Evolutionary conservation across 2,888 invertebrate genomes (phyloP).

Genomic region (Falcaria lacertinaria): DNA sequence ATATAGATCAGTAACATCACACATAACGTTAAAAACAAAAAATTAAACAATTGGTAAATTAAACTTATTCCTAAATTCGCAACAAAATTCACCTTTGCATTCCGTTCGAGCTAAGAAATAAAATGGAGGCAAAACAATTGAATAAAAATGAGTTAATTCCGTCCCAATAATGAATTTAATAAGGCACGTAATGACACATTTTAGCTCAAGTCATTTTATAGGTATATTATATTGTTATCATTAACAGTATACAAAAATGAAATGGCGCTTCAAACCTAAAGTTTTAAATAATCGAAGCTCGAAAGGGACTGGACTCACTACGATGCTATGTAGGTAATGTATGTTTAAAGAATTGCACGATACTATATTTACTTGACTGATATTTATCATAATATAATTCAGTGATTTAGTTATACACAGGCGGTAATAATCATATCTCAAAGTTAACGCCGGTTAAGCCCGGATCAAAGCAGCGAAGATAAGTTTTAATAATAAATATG

Average conservation of each 20-base stretch:
- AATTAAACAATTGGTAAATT: not conserved
- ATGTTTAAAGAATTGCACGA: too few species aligned
- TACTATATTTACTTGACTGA: not conserved
- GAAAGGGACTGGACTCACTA: too few species aligned
- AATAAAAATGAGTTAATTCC: not conserved
- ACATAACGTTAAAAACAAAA: too few species aligned
- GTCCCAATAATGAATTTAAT: not conserved
- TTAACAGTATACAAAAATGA: too few species aligned
- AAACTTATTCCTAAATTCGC: not conserved
- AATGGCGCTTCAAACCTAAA: too few species aligned
- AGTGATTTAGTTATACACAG: not conserved
- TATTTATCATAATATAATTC: slow-evolving; percentile 5
- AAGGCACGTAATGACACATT: not conserved
- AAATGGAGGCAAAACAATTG: not conserved
- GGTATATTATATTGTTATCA: too few species aligned
- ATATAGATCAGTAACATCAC: too few species aligned
- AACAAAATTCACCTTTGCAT: not conserved
- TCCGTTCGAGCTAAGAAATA: not conserved
- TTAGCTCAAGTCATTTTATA: not conserved
- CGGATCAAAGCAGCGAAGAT: not conserved
- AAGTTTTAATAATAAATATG: not conserved
- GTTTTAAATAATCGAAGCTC: too few species aligned
- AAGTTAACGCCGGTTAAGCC: not conserved
- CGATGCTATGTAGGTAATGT: too few species aligned
- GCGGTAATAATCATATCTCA: not conserved